Conservation (phyloP, 64 coral and sea anemone species). For the Pocillopora verrucosa region DNA sequence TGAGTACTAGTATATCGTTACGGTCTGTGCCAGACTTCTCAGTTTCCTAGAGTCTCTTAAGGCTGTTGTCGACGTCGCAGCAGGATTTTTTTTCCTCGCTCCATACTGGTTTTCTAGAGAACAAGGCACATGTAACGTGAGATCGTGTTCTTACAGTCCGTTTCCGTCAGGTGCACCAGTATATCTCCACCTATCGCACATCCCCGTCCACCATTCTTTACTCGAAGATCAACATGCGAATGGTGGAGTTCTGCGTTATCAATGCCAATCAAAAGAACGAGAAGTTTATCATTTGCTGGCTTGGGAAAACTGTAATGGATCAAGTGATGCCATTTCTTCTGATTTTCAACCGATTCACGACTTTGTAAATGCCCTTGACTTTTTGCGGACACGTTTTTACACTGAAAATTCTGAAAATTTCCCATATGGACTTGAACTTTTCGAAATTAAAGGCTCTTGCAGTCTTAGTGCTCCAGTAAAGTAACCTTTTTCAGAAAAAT, state of each 20-base stretch:
- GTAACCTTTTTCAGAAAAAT: constrained; percentile 58
- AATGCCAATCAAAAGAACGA: constrained; percentile 43
- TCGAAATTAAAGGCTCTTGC: neutral
- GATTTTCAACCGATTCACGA: constrained; percentile 37
- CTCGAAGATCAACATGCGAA: constrained; percentile 31
- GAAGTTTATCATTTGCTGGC: constrained; percentile 23
- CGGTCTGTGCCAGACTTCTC: too few relatives aligned
- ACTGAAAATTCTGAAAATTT: constrained; percentile 43
- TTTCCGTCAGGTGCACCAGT: too few relatives aligned
- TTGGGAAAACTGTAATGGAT: constrained; percentile 42
- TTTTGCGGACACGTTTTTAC: constrained; percentile 48
- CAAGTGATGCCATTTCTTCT: constrained; percentile 37
- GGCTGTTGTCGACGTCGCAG: too few relatives aligned
- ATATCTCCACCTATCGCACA: too few relatives aligned
- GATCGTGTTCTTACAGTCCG: too few relatives aligned
- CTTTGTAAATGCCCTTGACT: constrained; percentile 55
- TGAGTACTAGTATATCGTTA: too few relatives aligned
- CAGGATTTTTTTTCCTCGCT: too few relatives aligned
- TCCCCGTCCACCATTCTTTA: too few relatives aligned
- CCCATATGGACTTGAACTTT: constrained; percentile 42
- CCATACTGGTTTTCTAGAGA: too few relatives aligned
- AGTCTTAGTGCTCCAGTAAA: constrained; percentile 44
- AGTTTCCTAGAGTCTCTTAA: too few relatives aligned
- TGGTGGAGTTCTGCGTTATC: constrained; percentile 62
- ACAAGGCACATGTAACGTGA: too few relatives aligned